These are phyloP conservation scores for Plusia festucae DNA, from an alignment of 2,888 invertebrate species.

Conservation along the genomic window DNA sequence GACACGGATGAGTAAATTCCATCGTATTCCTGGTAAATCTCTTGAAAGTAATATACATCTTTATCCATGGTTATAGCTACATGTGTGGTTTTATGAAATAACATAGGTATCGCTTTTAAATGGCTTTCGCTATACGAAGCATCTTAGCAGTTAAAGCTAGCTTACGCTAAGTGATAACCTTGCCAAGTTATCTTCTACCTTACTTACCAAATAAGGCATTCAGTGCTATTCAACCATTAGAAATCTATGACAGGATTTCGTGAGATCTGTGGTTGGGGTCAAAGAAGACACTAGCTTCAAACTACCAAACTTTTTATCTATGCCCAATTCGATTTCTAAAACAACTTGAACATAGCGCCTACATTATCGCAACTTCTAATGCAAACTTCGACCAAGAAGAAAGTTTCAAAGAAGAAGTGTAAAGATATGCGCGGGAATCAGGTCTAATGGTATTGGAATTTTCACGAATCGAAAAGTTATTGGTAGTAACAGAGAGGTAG, in stretches of 20 bases:
- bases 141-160: conserved; percentile 43
- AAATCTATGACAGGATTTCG: conserved; percentile 73
- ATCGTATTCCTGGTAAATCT: conserved; percentile 65
- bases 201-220: conserved; percentile 71
- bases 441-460: conserved; percentile 85
- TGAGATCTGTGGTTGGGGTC: conserved; percentile 79
- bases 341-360: conserved; percentile 86
- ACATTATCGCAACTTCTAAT: conserved; percentile 87
- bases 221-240: conserved; percentile 69
- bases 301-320: conserved; percentile 84
- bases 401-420: conserved; percentile 84
- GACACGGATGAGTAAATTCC: conserved; percentile 64
- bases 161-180: conserved; percentile 56
- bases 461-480: conserved; percentile 86
- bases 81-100: conserved; percentile 32
- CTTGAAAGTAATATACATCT: conserved; percentile 58
- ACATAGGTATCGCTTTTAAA: conserved; percentile 34
- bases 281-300: conserved; percentile 87
- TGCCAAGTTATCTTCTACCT: conserved; percentile 61
- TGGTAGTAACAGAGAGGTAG: conserved; percentile 71
- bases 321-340: conserved; percentile 85
- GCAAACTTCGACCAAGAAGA: conserved; percentile 86
- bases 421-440: conserved; percentile 85
- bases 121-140: conserved; percentile 36
- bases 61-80: conserved; percentile 53